Evolutionary conservation across 2,113 vertebrate species (phyloP), one percentile per base, ranked within the genome.

Genomic region (Micromys minutus): DNA sequence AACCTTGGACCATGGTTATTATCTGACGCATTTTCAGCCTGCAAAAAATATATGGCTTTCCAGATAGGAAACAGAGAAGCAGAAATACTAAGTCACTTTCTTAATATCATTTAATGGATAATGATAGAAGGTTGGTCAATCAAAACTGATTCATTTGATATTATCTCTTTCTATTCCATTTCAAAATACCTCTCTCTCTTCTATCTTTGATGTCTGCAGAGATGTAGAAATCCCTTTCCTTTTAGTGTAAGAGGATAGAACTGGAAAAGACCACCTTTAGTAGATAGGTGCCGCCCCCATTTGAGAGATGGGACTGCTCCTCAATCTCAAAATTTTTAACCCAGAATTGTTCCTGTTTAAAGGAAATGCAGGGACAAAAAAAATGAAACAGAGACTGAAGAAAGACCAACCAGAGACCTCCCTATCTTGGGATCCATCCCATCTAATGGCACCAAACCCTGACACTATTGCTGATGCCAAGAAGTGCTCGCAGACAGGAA

Each of bases 11-110:
- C 29, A 74, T 2, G 16, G 67, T 75, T 91, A 65, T 85, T 81
- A 88, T 92, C 39, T 90, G 45, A 80, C n/a, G n/a, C n/a, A n/a
- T n/a, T n/a, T n/a, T n/a, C 39, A 87, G 84, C 9, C 57, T 76
- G 13, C 57, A 52, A 81, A 34, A 17, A 63, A 19, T 65, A 50
- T 75, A 16, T 89, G 57, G 50, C 21, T 93, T 95, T 89, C 57
- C 10, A 92, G 69, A 50, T 90, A 7, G 50, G n/a, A 31, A 91
- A 95, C 17, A 90, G 24, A 95, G 36, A 91, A 19, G 9, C 31
- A 89, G 79, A 77, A 24, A 86, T 13, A 86, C 55, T 36, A 91
- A 91, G 34, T 84, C 79, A 71, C n/a, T 93, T 94, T 26, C n/a
- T 75, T 16, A 19, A 67, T 89, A 55, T 89, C 19, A 95, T 47